Conservation (phyloP, 2,113 vertebrate genomes). For the Hyperoodon ampullatus region DNA sequence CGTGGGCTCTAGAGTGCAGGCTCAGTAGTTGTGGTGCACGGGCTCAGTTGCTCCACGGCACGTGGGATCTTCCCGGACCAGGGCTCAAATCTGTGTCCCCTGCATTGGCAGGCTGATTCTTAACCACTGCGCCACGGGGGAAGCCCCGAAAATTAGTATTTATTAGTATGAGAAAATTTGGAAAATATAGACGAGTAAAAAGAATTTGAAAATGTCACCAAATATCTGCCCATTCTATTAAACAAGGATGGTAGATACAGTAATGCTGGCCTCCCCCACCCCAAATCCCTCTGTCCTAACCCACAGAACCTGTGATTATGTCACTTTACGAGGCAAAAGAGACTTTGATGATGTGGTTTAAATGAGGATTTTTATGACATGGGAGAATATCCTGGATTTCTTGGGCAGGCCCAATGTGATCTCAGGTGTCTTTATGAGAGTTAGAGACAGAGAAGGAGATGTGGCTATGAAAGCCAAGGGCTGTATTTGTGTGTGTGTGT, state of each 20-base stretch:
- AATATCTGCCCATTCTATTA: not conserved
- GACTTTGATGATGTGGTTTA: not conserved
- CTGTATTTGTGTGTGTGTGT: not conserved
- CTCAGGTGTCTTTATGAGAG: not conserved
- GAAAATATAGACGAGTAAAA: not conserved
- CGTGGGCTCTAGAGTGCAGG: too few relatives aligned
- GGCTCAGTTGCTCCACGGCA: too few relatives aligned
- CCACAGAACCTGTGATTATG: not conserved
- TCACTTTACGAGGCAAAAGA: not conserved
- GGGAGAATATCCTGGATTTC: not conserved
- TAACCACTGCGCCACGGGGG: not conserved
- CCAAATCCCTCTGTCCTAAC: not conserved
- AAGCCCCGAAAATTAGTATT: not conserved
- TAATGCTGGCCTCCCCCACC: not conserved
- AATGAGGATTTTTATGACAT: not conserved
- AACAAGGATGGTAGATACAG: not conserved
- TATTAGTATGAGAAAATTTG: not conserved
- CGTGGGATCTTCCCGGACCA: not conserved
- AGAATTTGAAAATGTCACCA: not conserved
- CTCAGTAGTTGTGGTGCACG: too few relatives aligned
- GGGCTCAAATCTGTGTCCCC: not conserved
- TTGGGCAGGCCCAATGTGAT: too few relatives aligned
- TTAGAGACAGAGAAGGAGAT: not conserved
- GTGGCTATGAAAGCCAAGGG: fast-evolving
- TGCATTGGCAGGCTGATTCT: not conserved